phyloP scores from a whole-genome alignment of 2,797 vertebrate species.

The Lemur catta region DNA sequence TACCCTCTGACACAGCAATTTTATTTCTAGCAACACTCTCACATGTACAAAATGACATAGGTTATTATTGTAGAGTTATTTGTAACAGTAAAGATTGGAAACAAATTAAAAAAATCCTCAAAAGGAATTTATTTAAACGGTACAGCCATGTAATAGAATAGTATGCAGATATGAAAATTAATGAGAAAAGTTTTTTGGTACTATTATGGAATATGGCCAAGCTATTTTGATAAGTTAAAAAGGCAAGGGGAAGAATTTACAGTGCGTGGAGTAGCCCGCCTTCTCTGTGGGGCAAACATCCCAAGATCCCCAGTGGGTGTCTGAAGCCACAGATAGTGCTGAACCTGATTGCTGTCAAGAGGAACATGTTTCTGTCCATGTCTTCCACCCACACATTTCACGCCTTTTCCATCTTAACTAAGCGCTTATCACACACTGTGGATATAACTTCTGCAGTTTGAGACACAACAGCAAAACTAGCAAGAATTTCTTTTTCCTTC shows the following conservation, averaged over 20 bases:
- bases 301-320: neutral
- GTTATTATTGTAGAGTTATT: neutral
- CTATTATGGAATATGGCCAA: neutral
- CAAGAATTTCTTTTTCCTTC: neutral
- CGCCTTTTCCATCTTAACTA: neutral
- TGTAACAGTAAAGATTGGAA: neutral
- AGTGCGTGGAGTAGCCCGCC: neutral
- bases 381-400: neutral
- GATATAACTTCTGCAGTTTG: neutral
- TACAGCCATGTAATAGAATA: neutral
- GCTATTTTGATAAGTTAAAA: neutral
- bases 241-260: neutral
- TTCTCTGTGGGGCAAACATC: too few relatives aligned
- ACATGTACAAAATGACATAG: neutral
- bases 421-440: neutral
- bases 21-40: neutral
- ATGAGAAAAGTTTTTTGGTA: neutral
- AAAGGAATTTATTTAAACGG: neutral
- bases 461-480: neutral
- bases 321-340: neutral
- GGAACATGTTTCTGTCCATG: neutral
- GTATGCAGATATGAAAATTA: neutral
- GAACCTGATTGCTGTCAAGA: neutral
- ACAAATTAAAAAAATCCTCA: conserved; percentile 22
- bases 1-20: neutral